These are phyloP conservation scores for Boloria selene DNA, from an alignment of 2,888 invertebrate genomes.

Conservation along the genomic window DNA sequence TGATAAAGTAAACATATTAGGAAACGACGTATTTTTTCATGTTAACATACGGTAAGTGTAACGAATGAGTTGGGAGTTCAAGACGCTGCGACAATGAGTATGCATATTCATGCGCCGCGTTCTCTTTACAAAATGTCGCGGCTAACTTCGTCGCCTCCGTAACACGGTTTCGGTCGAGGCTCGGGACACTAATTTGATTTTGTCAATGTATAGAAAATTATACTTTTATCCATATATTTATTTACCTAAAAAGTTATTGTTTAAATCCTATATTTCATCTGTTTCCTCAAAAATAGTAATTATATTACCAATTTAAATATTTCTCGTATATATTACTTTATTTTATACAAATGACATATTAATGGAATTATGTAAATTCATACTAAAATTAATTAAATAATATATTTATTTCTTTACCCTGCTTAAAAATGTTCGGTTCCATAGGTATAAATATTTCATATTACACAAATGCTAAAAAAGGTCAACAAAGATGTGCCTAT, in stretches of 20 bases:
- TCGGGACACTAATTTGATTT: conserved; percentile 59
- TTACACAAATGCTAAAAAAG: conserved; percentile 13
- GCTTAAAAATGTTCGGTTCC: background rate
- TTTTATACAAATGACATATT: background rate
- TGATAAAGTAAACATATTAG: conserved; percentile 1
- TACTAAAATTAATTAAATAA: no score
- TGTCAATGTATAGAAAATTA: conserved; percentile 39
- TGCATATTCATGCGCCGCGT: conserved; percentile 72
- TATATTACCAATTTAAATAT: no score
- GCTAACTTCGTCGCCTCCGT: conserved; percentile 50
- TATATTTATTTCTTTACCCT: no score
- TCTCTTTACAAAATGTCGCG: conserved; percentile 60
- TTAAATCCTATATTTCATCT: no score
- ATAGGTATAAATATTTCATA: background rate
- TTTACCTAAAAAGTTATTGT: background rate
- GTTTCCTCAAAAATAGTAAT: no score
- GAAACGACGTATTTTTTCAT: conserved; percentile 22
- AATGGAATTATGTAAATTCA: no score
- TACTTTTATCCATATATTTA: background rate
- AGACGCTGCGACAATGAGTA: conserved; percentile 66
- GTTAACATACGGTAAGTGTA: conserved; percentile 50
- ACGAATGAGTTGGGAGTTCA: conserved; percentile 54
- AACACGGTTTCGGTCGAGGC: conserved; percentile 57
- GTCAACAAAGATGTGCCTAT: conserved; percentile 27
- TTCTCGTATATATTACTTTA: background rate